These are phyloP conservation scores for Platalea minor DNA, from an alignment of 2,797 vertebrate species.

Conservation along the genomic window DNA sequence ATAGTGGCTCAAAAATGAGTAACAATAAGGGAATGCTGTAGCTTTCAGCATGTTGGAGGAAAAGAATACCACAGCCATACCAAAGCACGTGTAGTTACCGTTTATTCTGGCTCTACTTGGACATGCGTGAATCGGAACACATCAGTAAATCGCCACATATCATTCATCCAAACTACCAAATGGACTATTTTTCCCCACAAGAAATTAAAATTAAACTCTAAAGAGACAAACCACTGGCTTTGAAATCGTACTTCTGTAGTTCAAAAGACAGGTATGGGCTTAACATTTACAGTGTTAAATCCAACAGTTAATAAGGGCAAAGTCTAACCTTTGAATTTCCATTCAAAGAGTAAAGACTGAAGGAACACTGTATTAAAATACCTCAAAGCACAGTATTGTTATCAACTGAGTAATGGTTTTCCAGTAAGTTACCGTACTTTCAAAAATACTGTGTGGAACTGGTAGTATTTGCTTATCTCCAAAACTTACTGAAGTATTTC, in stretches of 20 bases:
- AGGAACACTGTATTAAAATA: not conserved
- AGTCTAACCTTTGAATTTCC: not conserved
- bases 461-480: not conserved
- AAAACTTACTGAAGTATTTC: not conserved
- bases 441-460: not conserved
- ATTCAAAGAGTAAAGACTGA: not conserved
- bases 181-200: not conserved
- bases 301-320: not conserved
- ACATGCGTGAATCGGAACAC: not conserved
- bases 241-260: not conserved
- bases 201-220: not conserved
- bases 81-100: not conserved
- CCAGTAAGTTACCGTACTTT: not conserved
- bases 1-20: not conserved
- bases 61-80: not conserved
- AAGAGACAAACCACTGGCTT: not conserved
- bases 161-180: not conserved
- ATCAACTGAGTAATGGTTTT: not conserved
- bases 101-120: not conserved
- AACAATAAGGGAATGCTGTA: not conserved
- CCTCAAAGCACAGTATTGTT: not conserved
- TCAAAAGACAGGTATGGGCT: not conserved
- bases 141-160: not conserved
- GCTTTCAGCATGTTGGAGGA: not conserved
- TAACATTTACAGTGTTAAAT: not conserved